Evolutionary conservation across 30 jellyfish, hydroid and myxozoan species (phyloP), one percentile per base, ranked within the genome.

Genomic region (Aurelia sp.): DNA sequence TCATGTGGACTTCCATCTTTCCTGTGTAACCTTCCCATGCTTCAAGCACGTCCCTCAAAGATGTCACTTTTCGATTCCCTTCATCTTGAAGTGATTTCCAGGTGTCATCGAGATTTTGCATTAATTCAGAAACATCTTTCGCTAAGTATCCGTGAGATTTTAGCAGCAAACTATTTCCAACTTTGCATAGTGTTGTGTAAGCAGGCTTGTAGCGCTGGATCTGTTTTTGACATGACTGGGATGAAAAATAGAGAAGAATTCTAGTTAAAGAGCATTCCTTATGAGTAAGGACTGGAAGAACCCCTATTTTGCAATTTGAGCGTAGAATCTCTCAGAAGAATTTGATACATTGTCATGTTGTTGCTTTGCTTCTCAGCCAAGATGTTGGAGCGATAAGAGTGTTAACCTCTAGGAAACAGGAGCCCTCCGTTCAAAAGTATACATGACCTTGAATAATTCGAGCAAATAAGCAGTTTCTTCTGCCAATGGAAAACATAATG

Each of bases 21-120:
- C 82, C 98, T 6, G 99, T 95, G 74, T 95, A 95, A 17, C 63
- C 86, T 68, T 97, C 98, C 99, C 99, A 95, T 21, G 79, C 66
- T 57, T 74, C 87, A 20, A 95, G 78, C 6, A 84, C 63, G n/a
- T 23, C 60, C 52, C 91, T 87, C 82, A 90, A 67, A 15, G 51
- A 21, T 6, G 59, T 76, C 65, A 78, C 80, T 53, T 71, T 71
- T 20, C 72, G 47, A 11, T 72, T 62, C 44, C 53, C 47, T 11
- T 71, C 90, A 53, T 59, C 96, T 58, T 52, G 87, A 4, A 88
- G 13, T 5, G 71, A 55, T 11, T 50, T 15, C 96, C 96, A 87
- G 31, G 91, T 66, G 2, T 47, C 79, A 48, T 87, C 91, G 3
- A 87, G 77, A 9, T 62, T 64, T 70, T 47, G 73, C 86, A 69